Conservation (phyloP, 2,888 invertebrate genomes). For the Strigamia crassipes region DNA sequence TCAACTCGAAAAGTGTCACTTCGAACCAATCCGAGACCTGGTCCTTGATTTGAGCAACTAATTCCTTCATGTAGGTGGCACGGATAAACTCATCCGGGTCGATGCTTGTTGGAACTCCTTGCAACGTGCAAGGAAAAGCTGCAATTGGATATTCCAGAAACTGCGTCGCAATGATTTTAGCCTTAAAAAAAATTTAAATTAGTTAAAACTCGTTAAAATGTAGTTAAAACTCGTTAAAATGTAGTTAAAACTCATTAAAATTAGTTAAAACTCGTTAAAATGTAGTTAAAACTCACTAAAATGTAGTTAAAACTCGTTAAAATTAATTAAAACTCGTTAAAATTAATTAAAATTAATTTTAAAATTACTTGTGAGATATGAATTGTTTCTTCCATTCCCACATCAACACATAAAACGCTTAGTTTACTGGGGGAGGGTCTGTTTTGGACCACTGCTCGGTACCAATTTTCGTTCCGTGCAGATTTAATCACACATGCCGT, state of each 20-base stretch:
- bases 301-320: no score
- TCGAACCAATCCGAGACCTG: background rate
- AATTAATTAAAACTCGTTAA: no score
- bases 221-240: no score
- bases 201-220: background rate
- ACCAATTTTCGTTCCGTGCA: background rate
- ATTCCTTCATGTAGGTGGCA: slow-evolving; percentile 6
- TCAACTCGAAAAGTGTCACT: background rate
- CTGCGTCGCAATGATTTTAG: background rate
- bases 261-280: no score
- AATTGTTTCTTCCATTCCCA: slow-evolving; percentile 26
- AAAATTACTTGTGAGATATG: slow-evolving; percentile 28
- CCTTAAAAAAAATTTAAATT: background rate
- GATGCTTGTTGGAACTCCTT: background rate
- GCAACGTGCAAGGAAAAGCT: background rate
- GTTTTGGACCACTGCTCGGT: slow-evolving; percentile 25
- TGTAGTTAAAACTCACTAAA: no score
- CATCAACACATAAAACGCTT: background rate
- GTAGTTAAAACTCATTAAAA: no score
- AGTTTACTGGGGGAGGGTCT: slow-evolving; percentile 30
- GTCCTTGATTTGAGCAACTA: background rate
- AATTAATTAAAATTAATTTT: background rate
- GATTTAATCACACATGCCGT: slow-evolving; percentile 32
- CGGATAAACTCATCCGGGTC: background rate
- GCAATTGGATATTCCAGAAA: background rate